These are phyloP conservation scores for Gobius niger DNA, from an alignment of 2,113 vertebrate species.

Conservation along the genomic window DNA sequence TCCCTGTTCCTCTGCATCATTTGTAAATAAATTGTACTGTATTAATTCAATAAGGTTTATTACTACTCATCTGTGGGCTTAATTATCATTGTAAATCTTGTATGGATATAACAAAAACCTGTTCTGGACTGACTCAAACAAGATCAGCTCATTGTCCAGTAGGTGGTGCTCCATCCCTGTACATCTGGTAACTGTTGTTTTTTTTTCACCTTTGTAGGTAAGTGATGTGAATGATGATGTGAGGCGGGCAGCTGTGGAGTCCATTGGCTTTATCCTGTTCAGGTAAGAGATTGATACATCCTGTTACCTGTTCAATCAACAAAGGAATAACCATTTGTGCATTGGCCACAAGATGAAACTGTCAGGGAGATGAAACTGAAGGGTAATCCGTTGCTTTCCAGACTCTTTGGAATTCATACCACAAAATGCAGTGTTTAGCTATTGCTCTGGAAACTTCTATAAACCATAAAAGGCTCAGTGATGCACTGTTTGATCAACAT, in stretches of 20 bases:
- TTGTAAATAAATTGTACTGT: background rate
- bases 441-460: slow-evolving; percentile 49
- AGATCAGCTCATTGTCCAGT: slow-evolving; percentile 41
- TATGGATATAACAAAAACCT: background rate
- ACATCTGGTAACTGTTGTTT: background rate
- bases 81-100: background rate
- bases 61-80: background rate
- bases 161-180: slow-evolving; percentile 58
- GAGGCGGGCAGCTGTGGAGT: slow-evolving; percentile 94
- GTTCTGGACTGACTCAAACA: background rate
- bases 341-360: background rate
- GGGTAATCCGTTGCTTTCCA: background rate
- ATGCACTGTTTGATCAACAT: slow-evolving; percentile 65
- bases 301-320: too few species aligned
- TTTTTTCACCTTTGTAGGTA: slow-evolving; percentile 75
- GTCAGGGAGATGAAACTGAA: background rate
- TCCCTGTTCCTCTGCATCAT: background rate
- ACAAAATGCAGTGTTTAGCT: slow-evolving; percentile 47
- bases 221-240: slow-evolving; percentile 98
- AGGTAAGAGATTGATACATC: slow-evolving; percentile 78
- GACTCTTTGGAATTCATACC: background rate
- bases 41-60: background rate
- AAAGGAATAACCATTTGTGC: too few species aligned
- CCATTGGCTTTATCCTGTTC: slow-evolving; percentile 98
- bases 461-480: slow-evolving; percentile 67